Base-by-base conservation (phyloP, 2,797 vertebrate genomes). In the Erithacus rubecula region DNA sequence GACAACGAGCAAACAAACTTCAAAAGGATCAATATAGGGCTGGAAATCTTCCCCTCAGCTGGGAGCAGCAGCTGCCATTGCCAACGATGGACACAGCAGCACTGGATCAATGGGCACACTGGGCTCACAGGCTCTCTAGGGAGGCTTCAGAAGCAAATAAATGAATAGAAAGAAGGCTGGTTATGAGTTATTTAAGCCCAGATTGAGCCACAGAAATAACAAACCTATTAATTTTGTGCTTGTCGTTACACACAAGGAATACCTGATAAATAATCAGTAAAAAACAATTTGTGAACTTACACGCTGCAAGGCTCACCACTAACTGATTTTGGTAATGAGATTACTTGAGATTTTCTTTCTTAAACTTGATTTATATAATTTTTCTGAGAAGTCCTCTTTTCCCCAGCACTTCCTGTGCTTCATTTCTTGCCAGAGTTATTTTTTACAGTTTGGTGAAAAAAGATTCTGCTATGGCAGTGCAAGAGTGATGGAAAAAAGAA, bases 11-110 rank as follows among this genome's bases (percentile, higher is more conserved):
- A 94, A 84, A 88, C 84, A 84, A 88, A 90, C 80, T 88, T 90
- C 58, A 27, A 43, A 84, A 81, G 83, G 93, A 96, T 96, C 95
- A 34, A 96, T 96, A 78, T 27, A 24, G 83, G 59, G 32, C 90
- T 65, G 75, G 69, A 90, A 91, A 94, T 88, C 87, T 87, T 84
- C 82, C 93, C 69, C 80, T 53, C 34, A 58, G 53, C 69, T 32
- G 19, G 23, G 24, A 47, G 6, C 22, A 8, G 80, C 18, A 30
- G 90, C 58, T 68, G 74, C 82, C 64, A 15, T 36, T 34, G 53
- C 30, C 5, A 10, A 39, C 0, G 20, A 9, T 0, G 21, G 64
- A 43, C 55, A 64, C 7, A 6, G 83, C 34, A 32, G 81, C 1
- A 2, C 5, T 3, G 56, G 32, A 44, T 65, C 77, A 32, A 59